Evolutionary conservation across 1,140 invertebrate species (phyloP).

Genomic region (Zaprionus ghesquierei): DNA sequence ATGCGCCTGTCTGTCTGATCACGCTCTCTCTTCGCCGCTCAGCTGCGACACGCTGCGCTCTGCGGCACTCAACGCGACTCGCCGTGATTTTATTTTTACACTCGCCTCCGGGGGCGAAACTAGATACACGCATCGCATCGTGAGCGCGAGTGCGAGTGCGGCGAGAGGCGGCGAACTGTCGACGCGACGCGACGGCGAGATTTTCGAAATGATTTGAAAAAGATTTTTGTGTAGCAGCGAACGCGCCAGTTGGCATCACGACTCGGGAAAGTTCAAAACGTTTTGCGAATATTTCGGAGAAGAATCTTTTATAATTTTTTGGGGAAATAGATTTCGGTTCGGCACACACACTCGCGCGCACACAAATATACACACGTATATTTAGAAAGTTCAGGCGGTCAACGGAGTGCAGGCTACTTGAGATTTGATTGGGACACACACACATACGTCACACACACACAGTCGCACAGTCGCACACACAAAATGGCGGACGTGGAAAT

Average conservation of each 20-base stretch:
- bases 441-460: neutral
- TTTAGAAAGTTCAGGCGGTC: conserved; percentile 82
- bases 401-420: conserved; percentile 52
- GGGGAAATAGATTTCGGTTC: neutral
- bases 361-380: conserved; percentile 1
- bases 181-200: conserved; percentile 15
- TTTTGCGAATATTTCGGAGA: conserved; percentile 30
- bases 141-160: conserved; percentile 11
- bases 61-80: conserved; percentile 30
- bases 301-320: neutral
- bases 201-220: conserved; percentile 62
- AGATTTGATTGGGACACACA: neutral
- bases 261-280: conserved; percentile 65
- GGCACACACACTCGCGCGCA: neutral
- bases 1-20: conserved; percentile 12
- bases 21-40: conserved; percentile 47
- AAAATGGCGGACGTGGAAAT: conserved; percentile 93
- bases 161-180: conserved; percentile 1
- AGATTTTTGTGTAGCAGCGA: conserved; percentile 61
- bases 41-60: conserved; percentile 8
- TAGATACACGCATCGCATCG: conserved; percentile 61
- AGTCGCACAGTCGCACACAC: neutral
- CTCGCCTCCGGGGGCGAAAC: conserved; percentile 70
- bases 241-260: conserved; percentile 77
- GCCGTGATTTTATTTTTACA: conserved; percentile 75